Evolutionary conservation across 2,888 invertebrate species (phyloP).

Genomic region (Atherix ibis): DNA sequence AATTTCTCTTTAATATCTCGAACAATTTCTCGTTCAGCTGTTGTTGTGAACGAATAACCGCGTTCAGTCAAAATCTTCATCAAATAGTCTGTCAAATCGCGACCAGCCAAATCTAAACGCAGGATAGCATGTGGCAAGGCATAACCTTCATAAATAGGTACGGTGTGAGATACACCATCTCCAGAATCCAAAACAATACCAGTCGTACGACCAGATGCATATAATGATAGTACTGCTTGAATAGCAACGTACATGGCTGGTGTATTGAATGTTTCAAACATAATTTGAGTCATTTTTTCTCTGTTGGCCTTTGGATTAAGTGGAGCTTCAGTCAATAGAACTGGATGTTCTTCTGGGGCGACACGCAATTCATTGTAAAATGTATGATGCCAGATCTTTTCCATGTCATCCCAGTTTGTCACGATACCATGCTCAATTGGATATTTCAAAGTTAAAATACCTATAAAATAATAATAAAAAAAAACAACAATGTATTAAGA

Average conservation of each 20-base stretch:
- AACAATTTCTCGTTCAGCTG: constrained; percentile 89
- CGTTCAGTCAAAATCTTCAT: constrained; percentile 90
- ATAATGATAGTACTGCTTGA: constrained; percentile 78
- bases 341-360: constrained; percentile 85
- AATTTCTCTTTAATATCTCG: too few relatives aligned
- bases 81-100: constrained; percentile 83
- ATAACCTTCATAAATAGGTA: constrained; percentile 92
- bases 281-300: constrained; percentile 87
- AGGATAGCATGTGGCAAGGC: constrained; percentile 86
- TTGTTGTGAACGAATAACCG: constrained; percentile 83
- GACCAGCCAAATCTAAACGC: constrained; percentile 83
- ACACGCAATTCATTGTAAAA: constrained; percentile 97
- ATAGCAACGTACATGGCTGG: too few relatives aligned
- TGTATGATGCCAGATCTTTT: constrained; percentile 98
- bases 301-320: constrained; percentile 78
- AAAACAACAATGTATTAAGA: too few relatives aligned
- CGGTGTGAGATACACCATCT: too few relatives aligned
- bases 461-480: too few relatives aligned
- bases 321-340: constrained; percentile 74
- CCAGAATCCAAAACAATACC: constrained; percentile 93
- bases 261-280: too few relatives aligned
- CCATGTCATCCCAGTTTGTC: constrained; percentile 98
- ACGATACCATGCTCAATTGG: constrained; percentile 96
- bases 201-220: constrained; percentile 93
- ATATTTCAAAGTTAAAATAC: constrained; percentile 90